Conservation (phyloP, 2,113 vertebrate species). For the Saccopteryx bilineata region DNA sequence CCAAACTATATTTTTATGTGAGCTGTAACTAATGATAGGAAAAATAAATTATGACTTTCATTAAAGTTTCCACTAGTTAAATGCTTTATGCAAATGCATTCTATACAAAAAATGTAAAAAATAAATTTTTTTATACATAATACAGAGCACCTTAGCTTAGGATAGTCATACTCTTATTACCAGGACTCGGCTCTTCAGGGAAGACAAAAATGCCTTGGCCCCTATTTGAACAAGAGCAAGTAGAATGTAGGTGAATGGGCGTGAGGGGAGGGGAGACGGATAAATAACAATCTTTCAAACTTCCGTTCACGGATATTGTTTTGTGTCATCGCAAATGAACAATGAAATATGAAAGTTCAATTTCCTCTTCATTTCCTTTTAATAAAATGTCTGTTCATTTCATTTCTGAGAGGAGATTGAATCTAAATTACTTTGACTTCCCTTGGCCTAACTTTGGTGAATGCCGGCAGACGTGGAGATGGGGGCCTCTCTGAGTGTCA, state of each 20-base stretch:
- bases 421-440: conserved; percentile 92
- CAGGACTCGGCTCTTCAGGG: background rate
- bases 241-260: conserved; percentile 62
- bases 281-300: conserved; percentile 87
- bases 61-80: background rate
- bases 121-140: background rate
- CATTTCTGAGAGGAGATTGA: conserved; percentile 89
- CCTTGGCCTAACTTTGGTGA: conserved; percentile 86
- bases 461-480: conserved; percentile 75
- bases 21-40: background rate
- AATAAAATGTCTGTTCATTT: conserved; percentile 91
- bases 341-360: conserved; percentile 91
- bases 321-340: conserved; percentile 89
- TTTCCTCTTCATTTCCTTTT: conserved; percentile 92
- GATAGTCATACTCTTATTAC: conserved; percentile 3
- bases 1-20: background rate
- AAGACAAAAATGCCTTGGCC: conserved; percentile 61
- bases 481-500: conserved; percentile 76
- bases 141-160: conserved; percentile 46
- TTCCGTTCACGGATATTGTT: conserved; percentile 87
- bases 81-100: conserved; percentile 58
- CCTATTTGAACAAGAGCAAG: conserved; percentile 73
- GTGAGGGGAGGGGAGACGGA: conserved; percentile 61
- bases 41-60: conserved; percentile 45
- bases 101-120: conserved; percentile 34